Evolutionary conservation across 2,888 invertebrate species (phyloP).

Genomic region (Girardia tigrina): DNA sequence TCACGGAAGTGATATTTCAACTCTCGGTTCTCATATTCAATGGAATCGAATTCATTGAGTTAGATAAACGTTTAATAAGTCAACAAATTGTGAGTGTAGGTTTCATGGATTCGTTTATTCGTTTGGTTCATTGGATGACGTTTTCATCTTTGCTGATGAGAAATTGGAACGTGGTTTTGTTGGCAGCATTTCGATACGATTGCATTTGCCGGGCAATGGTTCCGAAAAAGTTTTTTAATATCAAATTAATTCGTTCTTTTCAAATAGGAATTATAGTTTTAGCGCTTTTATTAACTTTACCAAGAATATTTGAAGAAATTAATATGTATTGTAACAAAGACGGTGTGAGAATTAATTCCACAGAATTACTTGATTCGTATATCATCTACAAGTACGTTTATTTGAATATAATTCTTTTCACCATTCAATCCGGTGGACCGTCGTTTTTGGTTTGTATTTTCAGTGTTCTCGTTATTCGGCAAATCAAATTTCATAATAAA

Average conservation of each 20-base stretch:
- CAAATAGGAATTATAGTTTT: neutral
- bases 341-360: neutral
- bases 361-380: neutral
- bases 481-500: conserved; percentile 4
- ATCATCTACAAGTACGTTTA: neutral
- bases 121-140: neutral
- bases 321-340: conserved; percentile 4
- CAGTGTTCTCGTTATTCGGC: neutral
- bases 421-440: neutral
- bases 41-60: neutral
- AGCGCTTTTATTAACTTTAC: neutral
- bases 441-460: neutral
- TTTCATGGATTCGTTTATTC: conserved; percentile 6
- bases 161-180: neutral
- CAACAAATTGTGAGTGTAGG: neutral
- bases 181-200: neutral
- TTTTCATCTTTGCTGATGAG: neutral
- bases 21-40: neutral
- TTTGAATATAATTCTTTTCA: neutral
- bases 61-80: conserved; percentile 2
- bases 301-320: conserved; percentile 11
- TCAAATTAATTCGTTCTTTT: neutral
- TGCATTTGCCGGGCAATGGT: conserved; percentile 9
- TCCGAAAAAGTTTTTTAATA: neutral
- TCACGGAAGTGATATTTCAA: neutral